Percentiles rank a stretch among this genome's conserved stretches.
phyloP scores from a whole-genome alignment of 2,113 vertebrate species.

The Sula dactylatra region DNA sequence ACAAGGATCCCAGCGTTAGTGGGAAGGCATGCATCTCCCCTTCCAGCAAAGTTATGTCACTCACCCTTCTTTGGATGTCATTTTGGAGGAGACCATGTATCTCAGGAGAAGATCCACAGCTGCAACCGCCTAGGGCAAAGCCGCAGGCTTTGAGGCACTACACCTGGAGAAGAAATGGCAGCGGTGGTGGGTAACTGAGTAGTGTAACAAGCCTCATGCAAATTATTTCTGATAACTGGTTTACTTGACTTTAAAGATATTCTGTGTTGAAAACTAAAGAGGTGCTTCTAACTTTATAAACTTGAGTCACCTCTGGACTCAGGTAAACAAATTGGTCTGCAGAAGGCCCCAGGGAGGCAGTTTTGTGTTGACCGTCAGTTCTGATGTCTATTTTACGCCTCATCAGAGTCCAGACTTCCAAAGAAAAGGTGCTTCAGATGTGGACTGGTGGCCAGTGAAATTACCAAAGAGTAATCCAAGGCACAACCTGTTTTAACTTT shows the following conservation, averaged over 20 bases:
- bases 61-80: background rate
- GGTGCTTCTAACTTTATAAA: background rate
- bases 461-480: background rate
- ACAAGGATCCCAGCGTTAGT: accelerated
- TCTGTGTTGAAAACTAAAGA: background rate
- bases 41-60: background rate
- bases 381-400: background rate
- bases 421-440: background rate
- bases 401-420: background rate
- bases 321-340: background rate
- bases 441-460: background rate
- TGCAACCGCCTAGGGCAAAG: background rate
- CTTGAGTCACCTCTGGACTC: background rate
- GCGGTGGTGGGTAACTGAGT: background rate
- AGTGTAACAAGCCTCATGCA: background rate
- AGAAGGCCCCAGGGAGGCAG: background rate
- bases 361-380: background rate
- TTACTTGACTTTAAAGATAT: background rate
- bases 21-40: background rate
- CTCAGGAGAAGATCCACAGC: background rate
- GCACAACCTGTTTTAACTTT: background rate
- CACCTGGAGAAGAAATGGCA: background rate
- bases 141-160: background rate
- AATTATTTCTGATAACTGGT: background rate
- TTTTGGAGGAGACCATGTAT: background rate